phyloP scores from a whole-genome alignment of 2,113 vertebrate species.

The Aythya baeri region DNA sequence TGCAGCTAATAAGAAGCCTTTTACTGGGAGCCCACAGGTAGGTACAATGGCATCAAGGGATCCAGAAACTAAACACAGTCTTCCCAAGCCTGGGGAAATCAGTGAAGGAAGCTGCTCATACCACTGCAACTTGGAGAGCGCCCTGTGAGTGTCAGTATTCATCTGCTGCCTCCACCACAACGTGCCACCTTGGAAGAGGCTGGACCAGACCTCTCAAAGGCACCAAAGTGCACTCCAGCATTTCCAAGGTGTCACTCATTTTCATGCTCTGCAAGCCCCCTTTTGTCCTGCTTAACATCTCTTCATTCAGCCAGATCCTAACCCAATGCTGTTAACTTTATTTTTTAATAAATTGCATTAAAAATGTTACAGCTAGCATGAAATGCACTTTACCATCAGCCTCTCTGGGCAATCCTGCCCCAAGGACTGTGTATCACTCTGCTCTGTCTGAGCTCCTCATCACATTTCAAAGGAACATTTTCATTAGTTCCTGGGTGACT shows the following conservation, averaged over 20 bases:
- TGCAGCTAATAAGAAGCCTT: background rate
- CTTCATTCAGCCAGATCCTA: background rate
- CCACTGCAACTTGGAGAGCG: background rate
- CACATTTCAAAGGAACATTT: constrained; percentile 50
- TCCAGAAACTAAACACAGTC: background rate
- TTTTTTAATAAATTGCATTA: constrained; percentile 16
- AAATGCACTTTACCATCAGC: background rate
- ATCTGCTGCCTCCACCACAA: background rate
- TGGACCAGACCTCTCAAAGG: background rate
- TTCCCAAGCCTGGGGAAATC: background rate
- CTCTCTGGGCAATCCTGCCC: constrained; percentile 4
- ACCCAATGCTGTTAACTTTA: background rate
- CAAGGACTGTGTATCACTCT: constrained; percentile 8
- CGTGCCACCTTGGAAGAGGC: background rate
- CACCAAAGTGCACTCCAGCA: background rate
- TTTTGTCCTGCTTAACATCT: background rate
- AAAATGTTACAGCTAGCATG: background rate
- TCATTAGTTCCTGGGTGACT: constrained; percentile 55
- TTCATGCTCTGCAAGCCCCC: background rate
- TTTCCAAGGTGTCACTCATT: background rate
- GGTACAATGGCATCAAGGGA: background rate
- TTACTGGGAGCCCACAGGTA: background rate
- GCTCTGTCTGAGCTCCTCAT: background rate
- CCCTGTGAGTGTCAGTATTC: background rate
- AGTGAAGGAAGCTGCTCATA: background rate